Evolutionary conservation across 2,888 invertebrate genomes (phyloP), one percentile per base, ranked within the genome.

Genomic region (Ischnus inquisitorius): DNA sequence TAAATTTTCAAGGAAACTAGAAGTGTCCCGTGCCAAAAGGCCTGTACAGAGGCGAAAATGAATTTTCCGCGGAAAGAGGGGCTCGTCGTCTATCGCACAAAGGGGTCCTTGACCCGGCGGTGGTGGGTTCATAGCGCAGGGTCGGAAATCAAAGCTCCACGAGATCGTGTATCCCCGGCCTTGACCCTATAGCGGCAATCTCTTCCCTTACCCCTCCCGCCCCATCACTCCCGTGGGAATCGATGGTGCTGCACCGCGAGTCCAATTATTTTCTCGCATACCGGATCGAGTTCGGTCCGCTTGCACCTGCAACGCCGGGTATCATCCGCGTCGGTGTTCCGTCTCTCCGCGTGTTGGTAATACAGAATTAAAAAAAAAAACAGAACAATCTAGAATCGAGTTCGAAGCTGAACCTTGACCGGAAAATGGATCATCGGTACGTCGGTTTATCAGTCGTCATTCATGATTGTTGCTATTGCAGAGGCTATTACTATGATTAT

Each of bases 191-290:
- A 54, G 54, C 54, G 64, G 60, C 25, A 60, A n/a, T 16, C 57
- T 69, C 57, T 28, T 41, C 62, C 41, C 41, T 19, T 62, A 22
- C 16, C 57, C 48, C 74, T 67, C 68, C 6, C 62, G 14, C 41
- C 46, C 41, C 71, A 51, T 76, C 67, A 72, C 39, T 72, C 79
- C 76, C 60, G 71, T 46, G 77, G 80, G 80, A 83, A 79, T 79
- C 69, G 57, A 65, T 65, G 72, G 51, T 8, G 54, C 68, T 69
- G 62, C 54, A 67, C 25, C 25, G 62, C 74, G 34, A 69, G 60
- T 72, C 76, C 83, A 83, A 83, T 83, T 83, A 83, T 83, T 83
- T 83, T 79, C 60, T 48, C 79, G 76, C 79, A 80, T 54, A 79
- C 69, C 14, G 62, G 64, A 83, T 79, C 74, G 64, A 79, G 69